These are phyloP conservation scores for Calliphora vomitoria DNA, from an alignment of 2,888 invertebrate species.

Conservation along the genomic window DNA sequence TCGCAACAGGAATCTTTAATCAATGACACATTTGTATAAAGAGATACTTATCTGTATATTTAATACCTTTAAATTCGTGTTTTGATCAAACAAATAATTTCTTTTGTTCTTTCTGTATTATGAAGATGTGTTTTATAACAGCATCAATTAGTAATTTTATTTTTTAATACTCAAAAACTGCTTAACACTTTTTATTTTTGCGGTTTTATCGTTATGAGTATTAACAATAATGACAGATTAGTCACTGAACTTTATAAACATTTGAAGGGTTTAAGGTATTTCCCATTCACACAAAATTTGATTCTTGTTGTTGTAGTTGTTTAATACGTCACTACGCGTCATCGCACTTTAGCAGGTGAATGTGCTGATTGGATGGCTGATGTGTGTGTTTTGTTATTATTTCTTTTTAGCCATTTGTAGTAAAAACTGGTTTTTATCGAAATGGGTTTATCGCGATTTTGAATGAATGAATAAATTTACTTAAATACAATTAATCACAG, in stretches of 20 bases:
- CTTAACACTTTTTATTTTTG: slow-evolving; percentile 33
- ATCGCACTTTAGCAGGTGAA: slow-evolving; percentile 44
- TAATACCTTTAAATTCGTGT: not conserved
- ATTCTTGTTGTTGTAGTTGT: not conserved
- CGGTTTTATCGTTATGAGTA: slow-evolving; percentile 28
- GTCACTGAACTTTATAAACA: slow-evolving; percentile 54
- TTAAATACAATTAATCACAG: slow-evolving; percentile 33
- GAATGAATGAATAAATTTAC: slow-evolving; percentile 47
- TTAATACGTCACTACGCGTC: slow-evolving; percentile 36
- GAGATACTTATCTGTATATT: too few relatives aligned
- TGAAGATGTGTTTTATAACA: not conserved
- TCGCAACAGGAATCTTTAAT: too few relatives aligned
- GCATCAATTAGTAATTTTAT: slow-evolving; percentile 13
- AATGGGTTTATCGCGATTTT: slow-evolving; percentile 29
- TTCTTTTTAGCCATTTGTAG: not conserved
- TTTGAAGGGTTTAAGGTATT: slow-evolving; percentile 53
- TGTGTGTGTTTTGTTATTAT: not conserved
- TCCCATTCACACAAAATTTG: slow-evolving; percentile 36
- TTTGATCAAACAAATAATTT: not conserved
- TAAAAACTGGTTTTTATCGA: slow-evolving; percentile 51
- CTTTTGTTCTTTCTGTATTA: slow-evolving; percentile 3
- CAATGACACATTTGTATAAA: too few relatives aligned
- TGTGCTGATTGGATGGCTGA: not conserved
- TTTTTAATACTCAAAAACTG: not conserved
- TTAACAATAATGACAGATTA: slow-evolving; percentile 56